Conservation (phyloP, 2,888 invertebrate genomes). For the Pollenia angustigena region DNA sequence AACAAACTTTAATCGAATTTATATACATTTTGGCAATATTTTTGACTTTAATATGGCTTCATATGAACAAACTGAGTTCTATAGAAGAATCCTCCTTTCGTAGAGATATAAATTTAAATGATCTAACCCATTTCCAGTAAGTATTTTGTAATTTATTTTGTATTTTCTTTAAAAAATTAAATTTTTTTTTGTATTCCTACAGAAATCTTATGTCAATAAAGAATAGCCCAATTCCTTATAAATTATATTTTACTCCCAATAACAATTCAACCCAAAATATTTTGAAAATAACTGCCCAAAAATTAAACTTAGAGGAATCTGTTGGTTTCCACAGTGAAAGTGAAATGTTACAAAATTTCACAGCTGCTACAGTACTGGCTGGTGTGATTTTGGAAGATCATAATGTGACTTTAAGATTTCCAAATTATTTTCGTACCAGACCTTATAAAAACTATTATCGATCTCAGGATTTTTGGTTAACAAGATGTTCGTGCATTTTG, state of each 20-base stretch:
- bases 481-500: conserved; percentile 77
- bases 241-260: conserved; percentile 75
- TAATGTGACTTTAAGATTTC: conserved; percentile 76
- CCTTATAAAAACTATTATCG: conserved; percentile 66
- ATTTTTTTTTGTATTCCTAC: not conserved
- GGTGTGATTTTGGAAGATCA: conserved; percentile 74
- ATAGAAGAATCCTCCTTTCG: not conserved
- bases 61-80: not conserved
- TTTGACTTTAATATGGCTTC: conserved; percentile 61
- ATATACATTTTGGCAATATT: conserved; percentile 72
- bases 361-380: conserved; percentile 76
- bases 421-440: conserved; percentile 76
- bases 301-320: conserved; percentile 15
- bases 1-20: conserved; percentile 75
- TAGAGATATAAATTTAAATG: not conserved
- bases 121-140: conserved; percentile 46
- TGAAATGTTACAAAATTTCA: conserved; percentile 75
- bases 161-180: not conserved
- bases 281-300: not conserved
- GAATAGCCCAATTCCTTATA: conserved; percentile 1
- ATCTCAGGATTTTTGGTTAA: conserved; percentile 77
- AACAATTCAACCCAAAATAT: conserved; percentile 43
- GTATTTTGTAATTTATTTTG: not conserved
- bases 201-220: conserved; percentile 18
- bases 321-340: conserved; percentile 53